Evolutionary conservation across 2,888 invertebrate genomes (phyloP).

Genomic region (Litoditis marina): DNA sequence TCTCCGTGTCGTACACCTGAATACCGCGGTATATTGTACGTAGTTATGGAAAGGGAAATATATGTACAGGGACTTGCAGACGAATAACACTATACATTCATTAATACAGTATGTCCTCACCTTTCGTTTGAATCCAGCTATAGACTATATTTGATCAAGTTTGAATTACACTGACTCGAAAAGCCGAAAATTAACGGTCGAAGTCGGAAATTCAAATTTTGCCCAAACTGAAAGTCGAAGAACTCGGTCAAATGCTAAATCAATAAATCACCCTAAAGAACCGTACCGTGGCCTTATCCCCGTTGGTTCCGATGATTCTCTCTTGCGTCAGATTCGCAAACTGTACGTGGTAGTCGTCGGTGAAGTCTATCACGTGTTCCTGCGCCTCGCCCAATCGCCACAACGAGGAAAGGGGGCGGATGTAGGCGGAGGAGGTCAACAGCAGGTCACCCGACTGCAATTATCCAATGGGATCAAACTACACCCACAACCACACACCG

Average conservation of each 20-base stretch:
- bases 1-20: conserved; percentile 79
- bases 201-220: no score
- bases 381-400: conserved; percentile 66
- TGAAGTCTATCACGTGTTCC: conserved; percentile 69
- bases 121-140: no score
- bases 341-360: conserved; percentile 72
- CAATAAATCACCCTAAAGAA: background rate
- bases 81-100: no score
- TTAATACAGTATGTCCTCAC: no score
- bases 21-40: conserved; percentile 5
- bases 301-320: conserved; percentile 82
- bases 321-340: conserved; percentile 75
- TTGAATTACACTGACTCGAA: no score
- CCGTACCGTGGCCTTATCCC: conserved; percentile 74
- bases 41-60: conserved; percentile 14
- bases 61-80: no score
- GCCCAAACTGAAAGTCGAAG: no score
- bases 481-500: no score
- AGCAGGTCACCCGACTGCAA: conserved; percentile 77
- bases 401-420: conserved; percentile 77
- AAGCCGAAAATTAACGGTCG: no score
- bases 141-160: no score
- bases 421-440: conserved; percentile 82
- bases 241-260: no score
- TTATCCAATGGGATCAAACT: no score